Evolutionary conservation across 53 echinoderm and acorn worm genomes (phyloP).

Genomic region (Arbacia lixula): DNA sequence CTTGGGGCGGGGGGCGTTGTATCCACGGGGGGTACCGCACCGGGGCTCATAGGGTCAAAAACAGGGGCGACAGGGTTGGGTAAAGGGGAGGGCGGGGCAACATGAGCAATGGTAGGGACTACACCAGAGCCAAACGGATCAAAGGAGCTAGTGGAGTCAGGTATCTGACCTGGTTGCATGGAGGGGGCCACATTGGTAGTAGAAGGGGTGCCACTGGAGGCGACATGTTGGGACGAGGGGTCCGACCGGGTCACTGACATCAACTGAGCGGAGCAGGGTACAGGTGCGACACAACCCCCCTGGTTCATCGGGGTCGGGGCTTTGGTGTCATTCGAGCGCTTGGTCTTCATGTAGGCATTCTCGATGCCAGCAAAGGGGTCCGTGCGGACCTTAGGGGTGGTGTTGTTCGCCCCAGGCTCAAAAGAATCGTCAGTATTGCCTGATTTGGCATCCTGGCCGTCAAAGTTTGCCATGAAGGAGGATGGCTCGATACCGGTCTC

Average conservation of each 20-base stretch:
- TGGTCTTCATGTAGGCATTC: conserved; percentile 10
- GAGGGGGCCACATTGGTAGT: not conserved
- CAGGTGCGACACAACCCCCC: not conserved
- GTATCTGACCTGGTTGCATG: not conserved
- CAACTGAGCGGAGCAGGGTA: not conserved
- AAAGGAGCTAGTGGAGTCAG: conserved; percentile 3
- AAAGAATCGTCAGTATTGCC: not conserved
- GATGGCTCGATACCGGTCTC: not conserved
- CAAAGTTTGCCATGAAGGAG: conserved; percentile 27
- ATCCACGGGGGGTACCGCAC: not conserved
- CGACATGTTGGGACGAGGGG: conserved; percentile 22
- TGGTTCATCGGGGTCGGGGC: no score
- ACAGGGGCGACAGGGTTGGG: not conserved
- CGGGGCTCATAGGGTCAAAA: conserved; percentile 8
- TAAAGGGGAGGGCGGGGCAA: not conserved
- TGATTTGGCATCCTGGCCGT: not conserved
- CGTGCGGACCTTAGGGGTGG: not conserved
- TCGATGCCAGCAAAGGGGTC: conserved; percentile 47
- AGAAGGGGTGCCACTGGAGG: not conserved
- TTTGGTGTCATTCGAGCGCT: no score
- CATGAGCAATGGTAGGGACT: not conserved
- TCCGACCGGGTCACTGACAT: conserved; percentile 14
- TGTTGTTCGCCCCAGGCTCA: not conserved
- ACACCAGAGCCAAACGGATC: conserved; percentile 5
- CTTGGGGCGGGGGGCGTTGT: not conserved